phyloP scores from a whole-genome alignment of 1,140 invertebrate genomes.

The Wasmannia auropunctata region DNA sequence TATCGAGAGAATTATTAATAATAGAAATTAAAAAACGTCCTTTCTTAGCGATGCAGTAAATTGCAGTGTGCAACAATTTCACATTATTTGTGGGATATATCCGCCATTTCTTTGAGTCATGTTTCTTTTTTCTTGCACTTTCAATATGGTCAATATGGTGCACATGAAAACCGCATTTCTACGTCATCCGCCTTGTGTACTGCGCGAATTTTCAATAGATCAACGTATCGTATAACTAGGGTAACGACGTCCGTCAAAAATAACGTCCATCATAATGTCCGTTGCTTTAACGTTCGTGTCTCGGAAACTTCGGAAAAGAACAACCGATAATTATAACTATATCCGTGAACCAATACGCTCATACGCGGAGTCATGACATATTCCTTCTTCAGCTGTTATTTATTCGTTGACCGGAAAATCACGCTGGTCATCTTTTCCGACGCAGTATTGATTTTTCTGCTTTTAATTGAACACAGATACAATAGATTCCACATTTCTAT shows the following conservation, averaged over 20 bases:
- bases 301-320: neutral
- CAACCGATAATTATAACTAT: neutral
- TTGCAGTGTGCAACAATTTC: neutral
- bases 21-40: neutral
- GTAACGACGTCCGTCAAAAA: neutral
- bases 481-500: neutral
- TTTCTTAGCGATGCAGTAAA: neutral
- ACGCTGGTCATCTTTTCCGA: neutral
- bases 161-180: neutral
- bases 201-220: constrained; percentile 1
- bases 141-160: neutral
- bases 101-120: neutral
- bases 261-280: neutral
- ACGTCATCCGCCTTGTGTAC: neutral
- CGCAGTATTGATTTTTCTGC: neutral
- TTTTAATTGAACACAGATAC: neutral
- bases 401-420: neutral
- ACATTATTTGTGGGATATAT: neutral
- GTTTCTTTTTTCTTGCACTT: neutral
- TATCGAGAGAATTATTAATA: neutral
- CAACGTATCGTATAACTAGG: constrained; percentile 4
- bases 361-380: neutral
- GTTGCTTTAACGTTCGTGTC: neutral
- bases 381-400: neutral
- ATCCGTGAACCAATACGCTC: neutral